Percentiles rank a stretch among this genome's conserved stretches.
phyloP scores from a whole-genome alignment of 2,113 vertebrate genomes.

The Scomber colias region DNA sequence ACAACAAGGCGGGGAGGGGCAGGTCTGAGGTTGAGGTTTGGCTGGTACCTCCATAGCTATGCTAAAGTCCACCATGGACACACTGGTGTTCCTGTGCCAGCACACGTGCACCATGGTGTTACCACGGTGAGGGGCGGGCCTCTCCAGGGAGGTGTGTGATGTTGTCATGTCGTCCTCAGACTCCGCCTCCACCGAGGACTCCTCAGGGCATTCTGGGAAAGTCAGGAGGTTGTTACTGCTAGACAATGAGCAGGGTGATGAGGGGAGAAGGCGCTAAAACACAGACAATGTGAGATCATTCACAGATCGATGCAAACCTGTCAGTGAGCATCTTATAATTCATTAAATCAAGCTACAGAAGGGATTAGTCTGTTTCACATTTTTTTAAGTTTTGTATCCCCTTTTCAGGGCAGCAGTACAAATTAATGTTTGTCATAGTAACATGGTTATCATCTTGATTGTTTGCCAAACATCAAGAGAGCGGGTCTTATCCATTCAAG shows the following conservation, averaged over 20 bases:
- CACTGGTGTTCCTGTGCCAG: constrained; percentile 99
- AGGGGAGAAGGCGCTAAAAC: constrained; percentile 59
- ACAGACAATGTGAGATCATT: constrained; percentile 64
- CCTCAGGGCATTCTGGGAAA: constrained; percentile 93
- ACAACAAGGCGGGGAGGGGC: constrained; percentile 58
- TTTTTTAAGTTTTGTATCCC: not conserved
- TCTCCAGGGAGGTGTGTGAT: constrained; percentile 91
- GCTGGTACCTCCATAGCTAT: constrained; percentile 95
- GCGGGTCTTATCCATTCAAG: no score
- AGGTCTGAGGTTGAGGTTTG: constrained; percentile 68
- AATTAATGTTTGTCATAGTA: not conserved
- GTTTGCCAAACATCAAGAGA: no score
- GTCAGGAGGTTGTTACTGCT: constrained; percentile 80
- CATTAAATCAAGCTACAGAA: not conserved
- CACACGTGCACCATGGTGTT: constrained; percentile 99
- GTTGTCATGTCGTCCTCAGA: constrained; percentile 95
- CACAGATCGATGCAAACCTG: constrained; percentile 6
- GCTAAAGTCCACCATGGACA: constrained; percentile 99
- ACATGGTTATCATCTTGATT: no score
- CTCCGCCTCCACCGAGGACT: constrained; percentile 91
- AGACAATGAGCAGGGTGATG: constrained; percentile 55
- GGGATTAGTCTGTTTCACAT: no score
- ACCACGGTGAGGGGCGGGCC: constrained; percentile 93
- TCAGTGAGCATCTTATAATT: not conserved
- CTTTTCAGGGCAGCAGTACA: not conserved